These are phyloP conservation scores for Cariama cristata DNA, from an alignment of 2,113 vertebrate species.

Conservation along the genomic window DNA sequence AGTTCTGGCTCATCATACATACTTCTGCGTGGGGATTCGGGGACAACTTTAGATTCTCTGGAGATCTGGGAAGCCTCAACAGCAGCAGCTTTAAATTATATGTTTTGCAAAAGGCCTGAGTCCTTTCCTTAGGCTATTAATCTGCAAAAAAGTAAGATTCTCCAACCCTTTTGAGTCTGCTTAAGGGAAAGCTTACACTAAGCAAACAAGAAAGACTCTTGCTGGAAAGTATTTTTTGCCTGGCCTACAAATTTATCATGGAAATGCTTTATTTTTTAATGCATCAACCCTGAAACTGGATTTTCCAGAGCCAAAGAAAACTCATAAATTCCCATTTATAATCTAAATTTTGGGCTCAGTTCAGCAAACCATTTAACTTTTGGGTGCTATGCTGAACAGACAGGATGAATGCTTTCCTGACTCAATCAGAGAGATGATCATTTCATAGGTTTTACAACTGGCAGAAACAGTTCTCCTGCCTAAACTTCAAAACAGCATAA, in stretches of 20 bases:
- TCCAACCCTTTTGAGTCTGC: neutral
- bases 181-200: neutral
- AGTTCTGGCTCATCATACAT: neutral
- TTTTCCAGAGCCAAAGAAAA: constrained; percentile 21
- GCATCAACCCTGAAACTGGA: neutral
- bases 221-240: neutral
- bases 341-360: neutral
- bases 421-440: neutral
- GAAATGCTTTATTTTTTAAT: neutral
- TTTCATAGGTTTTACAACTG: neutral
- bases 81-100: neutral
- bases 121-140: neutral
- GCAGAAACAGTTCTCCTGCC: neutral
- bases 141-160: neutral
- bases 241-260: neutral
- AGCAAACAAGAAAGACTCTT: neutral
- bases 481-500: neutral
- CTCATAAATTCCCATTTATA: neutral
- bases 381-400: neutral
- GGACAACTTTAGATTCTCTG: neutral
- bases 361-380: neutral
- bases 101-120: neutral
- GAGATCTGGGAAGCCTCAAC: neutral
- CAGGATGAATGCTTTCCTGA: neutral
- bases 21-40: neutral